Base-by-base conservation (phyloP, 2,113 vertebrate genomes). In the Dendrocopos noguchii region DNA sequence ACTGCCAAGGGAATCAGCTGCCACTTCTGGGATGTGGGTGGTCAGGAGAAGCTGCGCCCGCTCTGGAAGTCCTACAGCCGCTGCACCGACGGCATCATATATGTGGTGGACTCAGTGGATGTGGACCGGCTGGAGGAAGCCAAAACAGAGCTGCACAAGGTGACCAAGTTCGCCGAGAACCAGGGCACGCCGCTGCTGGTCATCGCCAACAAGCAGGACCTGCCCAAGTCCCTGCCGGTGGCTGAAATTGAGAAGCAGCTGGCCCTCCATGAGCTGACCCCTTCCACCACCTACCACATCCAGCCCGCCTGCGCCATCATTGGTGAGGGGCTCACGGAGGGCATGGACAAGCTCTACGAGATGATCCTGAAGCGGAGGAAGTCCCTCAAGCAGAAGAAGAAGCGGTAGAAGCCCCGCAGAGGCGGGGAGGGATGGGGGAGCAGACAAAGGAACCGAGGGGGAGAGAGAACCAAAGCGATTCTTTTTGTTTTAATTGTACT, bases 31-130 rank as follows among this genome's bases (percentile, higher is more conserved):
- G 99, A 99, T 64, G 99, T 99, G 31, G 99, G 99, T 2, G 99
- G 99, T 12, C 99, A 99, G 96, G 99, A 99, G 98, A 99, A 99
- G 97, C 98, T 99, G 93, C 97, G 99, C 87, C 99, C 99, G 36
- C 98, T 99, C 36, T 99, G 99, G 99, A 99, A 99, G 95, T 99
- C 99, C 18, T 99, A 99, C 97, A 99, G 99, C 96, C 98, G 99
- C 59, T 99, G 99, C 96, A 99, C 99, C 12, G 99, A 99, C 59
- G 99, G 99, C 64, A 99, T 99, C 97, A 99, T 99, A 77, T 99
- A 99, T 80, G 99, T 99, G 71, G 99, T 99, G 98, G 99, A 99
- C 98, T 99, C 99, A 0, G 99, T 99, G 94, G 99, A 99, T 82
- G 98, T 98, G 61, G 99, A 99, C 94, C 94, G 99, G 72, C 97